These are phyloP conservation scores for Heliconius nattereri DNA, from an alignment of 1,140 invertebrate species.

Conservation along the genomic window DNA sequence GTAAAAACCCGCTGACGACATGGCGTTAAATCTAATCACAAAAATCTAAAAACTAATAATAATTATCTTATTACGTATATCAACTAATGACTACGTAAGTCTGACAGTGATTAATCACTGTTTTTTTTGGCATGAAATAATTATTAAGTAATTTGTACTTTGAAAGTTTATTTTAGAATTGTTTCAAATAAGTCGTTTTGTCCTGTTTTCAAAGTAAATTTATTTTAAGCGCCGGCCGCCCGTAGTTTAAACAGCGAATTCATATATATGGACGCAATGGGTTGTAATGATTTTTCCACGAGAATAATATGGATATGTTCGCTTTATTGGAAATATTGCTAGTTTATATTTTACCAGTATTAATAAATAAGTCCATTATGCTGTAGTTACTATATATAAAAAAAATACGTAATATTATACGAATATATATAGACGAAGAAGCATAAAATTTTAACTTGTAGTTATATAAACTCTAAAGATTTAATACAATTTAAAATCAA, in stretches of 20 bases:
- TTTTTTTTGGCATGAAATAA: not conserved
- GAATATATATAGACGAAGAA: too few relatives aligned
- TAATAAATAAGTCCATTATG: too few relatives aligned
- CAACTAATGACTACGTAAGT: not conserved
- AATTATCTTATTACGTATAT: slow-evolving; percentile 10
- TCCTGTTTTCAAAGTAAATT: slow-evolving; percentile 62
- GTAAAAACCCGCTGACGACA: not conserved
- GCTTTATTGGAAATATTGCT: not conserved
- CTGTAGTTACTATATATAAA: too few relatives aligned
- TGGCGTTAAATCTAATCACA: not conserved
- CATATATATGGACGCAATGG: slow-evolving; percentile 64
- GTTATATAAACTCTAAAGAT: too few relatives aligned
- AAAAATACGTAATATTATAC: too few relatives aligned
- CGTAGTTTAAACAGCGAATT: slow-evolving; percentile 71
- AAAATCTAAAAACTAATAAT: not conserved
- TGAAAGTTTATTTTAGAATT: slow-evolving; percentile 17
- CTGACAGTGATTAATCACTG: not conserved
- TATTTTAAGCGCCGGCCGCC: slow-evolving; percentile 60
- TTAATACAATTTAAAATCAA: too few relatives aligned
- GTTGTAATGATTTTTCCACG: slow-evolving; percentile 63
- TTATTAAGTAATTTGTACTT: not conserved
- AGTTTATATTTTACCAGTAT: not conserved
- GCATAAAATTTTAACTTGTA: too few relatives aligned
- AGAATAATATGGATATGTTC: slow-evolving; percentile 53
- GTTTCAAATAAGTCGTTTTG: slow-evolving; percentile 25